Evolutionary conservation across 2,888 invertebrate species (phyloP).

Genomic region (Myopa tessellatipennis): DNA sequence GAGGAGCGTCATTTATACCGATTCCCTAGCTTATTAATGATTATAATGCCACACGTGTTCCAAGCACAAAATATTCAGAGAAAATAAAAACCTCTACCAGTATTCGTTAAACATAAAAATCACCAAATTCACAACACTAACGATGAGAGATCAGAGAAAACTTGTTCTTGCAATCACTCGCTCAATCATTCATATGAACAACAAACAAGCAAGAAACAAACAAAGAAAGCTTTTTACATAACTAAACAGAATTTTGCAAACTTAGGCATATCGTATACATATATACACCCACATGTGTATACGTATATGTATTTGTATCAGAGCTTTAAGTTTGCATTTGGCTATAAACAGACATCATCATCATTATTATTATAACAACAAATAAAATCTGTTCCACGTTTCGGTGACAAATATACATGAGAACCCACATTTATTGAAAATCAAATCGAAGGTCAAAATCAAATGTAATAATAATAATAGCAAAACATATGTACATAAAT

Average conservation of each 20-base stretch:
- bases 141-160: not conserved
- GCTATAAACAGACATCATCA: not conserved
- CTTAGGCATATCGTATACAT: not conserved
- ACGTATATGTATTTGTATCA: not conserved
- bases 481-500: slow-evolving; percentile 5
- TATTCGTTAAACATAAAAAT: too few relatives aligned
- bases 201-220: not conserved
- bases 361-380: not conserved
- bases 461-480: not conserved
- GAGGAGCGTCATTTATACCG: too few relatives aligned
- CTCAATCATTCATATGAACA: not conserved
- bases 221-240: slow-evolving; percentile 25
- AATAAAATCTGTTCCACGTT: not conserved
- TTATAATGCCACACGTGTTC: too few relatives aligned
- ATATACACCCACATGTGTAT: not conserved
- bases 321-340: not conserved
- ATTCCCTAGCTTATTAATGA: too few relatives aligned
- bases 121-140: not conserved
- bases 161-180: slow-evolving; percentile 6
- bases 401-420: slow-evolving; percentile 7
- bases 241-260: slow-evolving; percentile 26
- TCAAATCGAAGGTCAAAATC: slow-evolving; percentile 31
- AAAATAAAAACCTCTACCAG: too few relatives aligned
- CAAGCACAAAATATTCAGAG: too few relatives aligned
- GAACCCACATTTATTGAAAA: slow-evolving; percentile 22